Percentiles rank a stretch among this genome's conserved stretches.
Conservation (phyloP, 2,888 invertebrate species). For the Scaptomyza polygonia region DNA sequence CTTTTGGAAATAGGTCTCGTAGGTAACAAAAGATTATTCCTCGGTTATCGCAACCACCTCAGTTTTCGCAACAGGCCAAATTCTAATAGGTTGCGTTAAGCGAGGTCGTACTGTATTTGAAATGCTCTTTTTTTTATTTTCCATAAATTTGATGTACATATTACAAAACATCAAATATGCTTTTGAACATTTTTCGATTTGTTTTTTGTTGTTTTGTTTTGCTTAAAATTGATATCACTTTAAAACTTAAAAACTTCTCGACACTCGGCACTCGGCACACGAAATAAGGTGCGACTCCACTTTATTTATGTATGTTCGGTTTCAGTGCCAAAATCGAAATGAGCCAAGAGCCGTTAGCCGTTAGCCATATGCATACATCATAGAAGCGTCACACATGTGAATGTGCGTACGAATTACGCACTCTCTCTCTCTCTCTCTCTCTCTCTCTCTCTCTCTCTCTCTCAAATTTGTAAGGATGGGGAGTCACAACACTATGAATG, state of each 20-base stretch:
- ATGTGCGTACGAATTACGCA: slow-evolving; percentile 3
- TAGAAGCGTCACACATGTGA: slow-evolving; percentile 1
- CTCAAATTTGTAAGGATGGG: background rate
- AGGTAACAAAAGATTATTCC: no score
- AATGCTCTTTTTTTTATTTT: no score
- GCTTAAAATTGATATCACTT: background rate
- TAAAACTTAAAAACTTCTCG: background rate
- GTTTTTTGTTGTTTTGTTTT: background rate
- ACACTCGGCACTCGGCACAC: no score
- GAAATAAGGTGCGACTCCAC: background rate
- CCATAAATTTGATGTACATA: no score
- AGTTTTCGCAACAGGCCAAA: no score
- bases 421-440: background rate
- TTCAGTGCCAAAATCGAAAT: slow-evolving; percentile 42
- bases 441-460: no score
- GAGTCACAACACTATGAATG: slow-evolving; percentile 11
- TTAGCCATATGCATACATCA: background rate
- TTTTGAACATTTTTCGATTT: background rate
- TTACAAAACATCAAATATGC: no score
- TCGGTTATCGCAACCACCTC: no score
- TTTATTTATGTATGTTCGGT: slow-evolving; percentile 16
- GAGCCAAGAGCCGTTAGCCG: slow-evolving; percentile 8
- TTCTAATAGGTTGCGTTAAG: no score
- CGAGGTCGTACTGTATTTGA: no score
- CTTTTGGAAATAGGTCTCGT: no score